Percentiles rank a stretch among this genome's conserved stretches.
phyloP scores from a whole-genome alignment of 2,888 invertebrate genomes.

The Coronaproctus castanopsis region DNA sequence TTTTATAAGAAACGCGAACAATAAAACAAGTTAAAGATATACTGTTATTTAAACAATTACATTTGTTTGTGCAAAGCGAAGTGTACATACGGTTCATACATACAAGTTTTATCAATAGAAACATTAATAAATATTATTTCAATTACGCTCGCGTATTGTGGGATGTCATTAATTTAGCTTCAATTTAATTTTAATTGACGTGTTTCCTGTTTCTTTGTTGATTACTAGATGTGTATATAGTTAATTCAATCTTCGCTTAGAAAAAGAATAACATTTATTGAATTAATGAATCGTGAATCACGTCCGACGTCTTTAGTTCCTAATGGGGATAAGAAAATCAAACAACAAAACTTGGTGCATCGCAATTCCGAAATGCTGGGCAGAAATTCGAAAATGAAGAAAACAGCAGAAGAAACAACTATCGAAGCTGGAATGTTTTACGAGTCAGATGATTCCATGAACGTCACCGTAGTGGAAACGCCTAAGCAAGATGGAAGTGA shows the following conservation, averaged over 20 bases:
- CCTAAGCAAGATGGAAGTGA: conserved; percentile 7
- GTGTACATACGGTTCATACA: too few species aligned
- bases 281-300: background rate
- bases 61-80: too few species aligned
- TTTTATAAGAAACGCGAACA: too few species aligned
- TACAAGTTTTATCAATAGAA: too few species aligned
- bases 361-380: background rate
- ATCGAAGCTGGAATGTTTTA: background rate
- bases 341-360: background rate
- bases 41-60: too few species aligned
- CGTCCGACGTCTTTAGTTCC: background rate
- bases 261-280: too few species aligned
- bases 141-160: too few species aligned
- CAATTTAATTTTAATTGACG: background rate
- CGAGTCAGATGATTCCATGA: background rate
- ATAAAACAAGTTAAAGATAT: too few species aligned
- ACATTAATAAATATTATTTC: too few species aligned
- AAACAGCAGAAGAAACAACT: background rate
- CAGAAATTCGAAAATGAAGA: background rate
- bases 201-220: background rate
- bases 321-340: background rate
- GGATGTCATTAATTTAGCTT: background rate
- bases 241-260: too few species aligned
- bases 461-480: background rate
- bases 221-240: background rate